These are phyloP conservation scores for Lagenorhynchus albirostris DNA, from an alignment of 2,113 vertebrate species.

Conservation along the genomic window DNA sequence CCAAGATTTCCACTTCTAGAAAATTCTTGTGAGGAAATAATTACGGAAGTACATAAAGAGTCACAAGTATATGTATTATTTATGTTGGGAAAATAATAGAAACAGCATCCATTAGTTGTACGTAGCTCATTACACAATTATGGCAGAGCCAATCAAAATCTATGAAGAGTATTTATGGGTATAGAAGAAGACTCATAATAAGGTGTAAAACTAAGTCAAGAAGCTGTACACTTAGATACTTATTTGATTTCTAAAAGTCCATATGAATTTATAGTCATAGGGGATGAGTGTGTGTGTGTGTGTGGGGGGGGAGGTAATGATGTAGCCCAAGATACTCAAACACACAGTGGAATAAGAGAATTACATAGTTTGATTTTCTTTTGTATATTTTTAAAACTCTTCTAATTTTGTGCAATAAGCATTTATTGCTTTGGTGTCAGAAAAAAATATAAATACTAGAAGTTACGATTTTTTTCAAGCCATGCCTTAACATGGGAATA, in stretches of 20 bases:
- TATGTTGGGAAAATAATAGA: neutral
- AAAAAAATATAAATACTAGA: neutral
- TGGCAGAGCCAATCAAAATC: neutral
- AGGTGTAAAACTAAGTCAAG: neutral
- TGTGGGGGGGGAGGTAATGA: neutral
- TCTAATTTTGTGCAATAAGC: neutral
- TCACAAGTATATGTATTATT: neutral
- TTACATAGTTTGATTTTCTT: neutral
- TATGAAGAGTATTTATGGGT: neutral
- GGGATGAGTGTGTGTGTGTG: neutral
- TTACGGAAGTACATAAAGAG: neutral
- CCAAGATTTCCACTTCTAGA: neutral
- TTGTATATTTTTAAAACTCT: neutral
- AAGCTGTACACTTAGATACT: neutral
- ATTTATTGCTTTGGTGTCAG: neutral
- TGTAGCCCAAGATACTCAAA: neutral
- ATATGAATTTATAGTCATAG: neutral
- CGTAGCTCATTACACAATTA: neutral
- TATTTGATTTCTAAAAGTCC: neutral
- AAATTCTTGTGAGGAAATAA: conserved; percentile 15
- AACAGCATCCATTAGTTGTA: neutral
- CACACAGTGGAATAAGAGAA: neutral
- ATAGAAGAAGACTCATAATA: neutral
- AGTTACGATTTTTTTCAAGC: neutral
- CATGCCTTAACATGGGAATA: neutral